Evolutionary conservation across 2,797 vertebrate species (phyloP).

Genomic region (Hemibagrus guttatus): DNA sequence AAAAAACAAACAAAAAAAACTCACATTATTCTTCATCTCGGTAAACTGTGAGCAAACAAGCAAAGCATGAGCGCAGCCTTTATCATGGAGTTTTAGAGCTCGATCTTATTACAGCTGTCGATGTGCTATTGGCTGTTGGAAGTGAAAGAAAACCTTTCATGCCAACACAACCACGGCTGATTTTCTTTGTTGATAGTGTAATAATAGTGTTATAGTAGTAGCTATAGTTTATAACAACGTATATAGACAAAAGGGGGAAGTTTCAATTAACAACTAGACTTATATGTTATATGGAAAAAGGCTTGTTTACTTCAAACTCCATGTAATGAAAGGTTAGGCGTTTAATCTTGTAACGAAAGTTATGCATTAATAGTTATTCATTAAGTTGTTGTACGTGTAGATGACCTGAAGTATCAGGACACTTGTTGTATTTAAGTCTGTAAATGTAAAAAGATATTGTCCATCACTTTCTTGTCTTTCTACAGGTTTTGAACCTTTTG

Average conservation of each 20-base stretch:
- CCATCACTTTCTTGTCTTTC: constrained; percentile 38
- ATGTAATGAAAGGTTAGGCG: background rate
- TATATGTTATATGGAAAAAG: background rate
- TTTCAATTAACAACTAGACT: too few species aligned
- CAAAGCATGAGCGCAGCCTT: background rate
- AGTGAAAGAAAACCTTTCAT: background rate
- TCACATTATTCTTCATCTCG: background rate
- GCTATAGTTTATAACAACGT: background rate
- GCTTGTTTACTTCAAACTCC: background rate
- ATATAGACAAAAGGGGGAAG: background rate
- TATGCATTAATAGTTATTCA: constrained; percentile 17
- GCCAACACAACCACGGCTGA: too few species aligned
- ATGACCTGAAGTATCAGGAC: background rate
- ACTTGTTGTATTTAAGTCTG: background rate
- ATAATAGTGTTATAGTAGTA: background rate
- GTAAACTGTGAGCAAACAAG: constrained; percentile 18
- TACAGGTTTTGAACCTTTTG: constrained; percentile 92
- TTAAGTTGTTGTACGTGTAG: background rate
- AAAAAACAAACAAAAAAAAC: background rate
- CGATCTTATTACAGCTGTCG: constrained; percentile 16
- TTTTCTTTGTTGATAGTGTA: background rate
- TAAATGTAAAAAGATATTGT: background rate
- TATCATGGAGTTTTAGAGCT: background rate
- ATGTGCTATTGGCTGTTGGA: background rate
- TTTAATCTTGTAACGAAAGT: constrained; percentile 4